Evolutionary conservation across 2,113 vertebrate genomes (phyloP).

Genomic region (Suncus etruscus): DNA sequence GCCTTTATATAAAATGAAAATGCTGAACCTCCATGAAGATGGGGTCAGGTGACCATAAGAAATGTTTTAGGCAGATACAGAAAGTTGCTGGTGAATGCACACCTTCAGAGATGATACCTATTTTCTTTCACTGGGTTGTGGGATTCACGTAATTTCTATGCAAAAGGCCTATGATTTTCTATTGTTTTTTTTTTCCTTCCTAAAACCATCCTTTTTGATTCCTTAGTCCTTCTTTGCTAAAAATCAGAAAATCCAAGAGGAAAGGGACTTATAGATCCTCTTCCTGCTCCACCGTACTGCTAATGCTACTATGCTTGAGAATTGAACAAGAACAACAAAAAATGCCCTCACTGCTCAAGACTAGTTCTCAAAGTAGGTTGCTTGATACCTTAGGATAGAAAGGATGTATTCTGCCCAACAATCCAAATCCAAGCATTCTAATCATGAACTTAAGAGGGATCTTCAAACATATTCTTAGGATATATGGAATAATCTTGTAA

Average conservation of each 20-base stretch:
- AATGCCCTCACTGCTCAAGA: background rate
- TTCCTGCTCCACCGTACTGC: background rate
- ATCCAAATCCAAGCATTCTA: too few species aligned
- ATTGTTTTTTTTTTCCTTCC: background rate
- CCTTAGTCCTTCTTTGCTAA: background rate
- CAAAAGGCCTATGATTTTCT: background rate
- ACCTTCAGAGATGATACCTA: background rate
- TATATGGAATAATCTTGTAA: too few species aligned
- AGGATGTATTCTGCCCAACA: background rate
- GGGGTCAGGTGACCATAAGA: background rate
- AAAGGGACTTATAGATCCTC: background rate
- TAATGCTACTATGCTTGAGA: background rate
- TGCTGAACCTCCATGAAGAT: background rate
- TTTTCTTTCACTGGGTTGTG: background rate
- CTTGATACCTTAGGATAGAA: background rate
- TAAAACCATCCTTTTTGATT: background rate
- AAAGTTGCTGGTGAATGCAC: too few species aligned
- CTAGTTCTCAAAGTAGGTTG: background rate
- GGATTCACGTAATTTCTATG: background rate
- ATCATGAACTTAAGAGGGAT: too few species aligned
- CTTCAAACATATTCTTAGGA: too few species aligned
- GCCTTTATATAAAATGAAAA: background rate
- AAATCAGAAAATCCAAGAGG: background rate
- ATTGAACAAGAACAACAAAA: background rate
- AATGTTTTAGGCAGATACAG: background rate